Percentiles rank a stretch among this genome's conserved stretches.
phyloP scores from a whole-genome alignment of 30 jellyfish, hydroid and myxozoan genomes.

The Aurelia aurita region DNA sequence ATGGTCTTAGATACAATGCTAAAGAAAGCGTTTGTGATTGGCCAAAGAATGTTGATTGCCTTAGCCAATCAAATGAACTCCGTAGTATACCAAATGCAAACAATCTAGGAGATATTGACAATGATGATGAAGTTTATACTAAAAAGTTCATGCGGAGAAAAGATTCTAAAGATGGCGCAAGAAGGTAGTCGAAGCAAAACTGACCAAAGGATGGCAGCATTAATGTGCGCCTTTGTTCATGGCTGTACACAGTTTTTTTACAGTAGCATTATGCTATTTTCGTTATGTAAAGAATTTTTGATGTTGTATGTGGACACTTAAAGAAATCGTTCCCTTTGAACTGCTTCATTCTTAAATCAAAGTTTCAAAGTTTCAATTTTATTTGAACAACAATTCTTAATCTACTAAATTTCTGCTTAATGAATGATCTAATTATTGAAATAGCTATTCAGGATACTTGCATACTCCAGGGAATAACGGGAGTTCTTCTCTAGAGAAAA shows the following conservation, averaged over 20 bases:
- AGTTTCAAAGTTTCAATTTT: no score
- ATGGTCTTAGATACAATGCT: conserved; percentile 68
- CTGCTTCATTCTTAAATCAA: no score
- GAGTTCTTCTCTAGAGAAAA: no score
- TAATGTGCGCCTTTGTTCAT: no score
- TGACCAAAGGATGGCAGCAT: no score
- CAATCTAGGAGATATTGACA: not conserved
- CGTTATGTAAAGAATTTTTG: not conserved
- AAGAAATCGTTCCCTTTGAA: not conserved
- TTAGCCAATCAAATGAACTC: not conserved
- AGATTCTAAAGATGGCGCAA: not conserved
- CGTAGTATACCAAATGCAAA: not conserved
- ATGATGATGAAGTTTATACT: conserved; percentile 73
- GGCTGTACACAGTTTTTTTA: no score
- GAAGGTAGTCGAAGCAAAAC: no score
- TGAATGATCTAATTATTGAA: no score
- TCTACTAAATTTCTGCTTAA: no score
- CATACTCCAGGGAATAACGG: no score
- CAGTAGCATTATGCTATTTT: not conserved
- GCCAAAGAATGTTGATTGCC: conserved; percentile 83
- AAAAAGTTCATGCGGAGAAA: conserved; percentile 38
- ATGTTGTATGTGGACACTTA: not conserved
- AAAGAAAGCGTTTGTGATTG: conserved; percentile 87
- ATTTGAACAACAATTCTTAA: no score
- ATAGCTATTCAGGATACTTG: no score